These are phyloP conservation scores for Thamnophis elegans DNA, from an alignment of 2,797 vertebrate species.

Conservation along the genomic window DNA sequence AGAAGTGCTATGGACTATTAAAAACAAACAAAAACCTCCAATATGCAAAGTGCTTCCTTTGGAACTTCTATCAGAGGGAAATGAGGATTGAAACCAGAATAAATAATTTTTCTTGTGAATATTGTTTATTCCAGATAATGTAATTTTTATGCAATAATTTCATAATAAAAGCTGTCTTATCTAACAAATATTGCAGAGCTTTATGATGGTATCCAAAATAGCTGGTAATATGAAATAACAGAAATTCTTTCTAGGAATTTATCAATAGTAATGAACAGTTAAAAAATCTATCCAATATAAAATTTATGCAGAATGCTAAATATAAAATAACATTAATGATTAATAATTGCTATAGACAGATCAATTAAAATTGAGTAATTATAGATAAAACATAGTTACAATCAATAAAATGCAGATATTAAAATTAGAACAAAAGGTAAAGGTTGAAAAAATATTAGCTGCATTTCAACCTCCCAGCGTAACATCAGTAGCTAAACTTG, in stretches of 20 bases:
- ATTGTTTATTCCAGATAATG: too few relatives aligned
- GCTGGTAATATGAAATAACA: neutral
- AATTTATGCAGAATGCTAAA: constrained; percentile 1
- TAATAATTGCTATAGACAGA: neutral
- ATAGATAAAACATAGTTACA: neutral
- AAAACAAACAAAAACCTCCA: neutral
- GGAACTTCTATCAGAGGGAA: neutral
- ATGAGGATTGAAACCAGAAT: neutral
- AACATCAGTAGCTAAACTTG: neutral
- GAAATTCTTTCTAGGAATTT: constrained; percentile 29
- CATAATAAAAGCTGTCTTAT: neutral
- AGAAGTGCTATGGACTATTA: neutral
- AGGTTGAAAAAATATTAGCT: neutral
- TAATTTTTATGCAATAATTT: neutral
- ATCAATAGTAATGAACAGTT: neutral
- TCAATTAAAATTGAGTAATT: neutral
- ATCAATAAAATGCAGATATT: constrained; percentile 11
- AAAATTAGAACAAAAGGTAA: neutral
- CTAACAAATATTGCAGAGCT: neutral
- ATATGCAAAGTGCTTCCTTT: neutral
- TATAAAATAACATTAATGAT: neutral
- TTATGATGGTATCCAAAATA: constrained; percentile 6
- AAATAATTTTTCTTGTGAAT: neutral
- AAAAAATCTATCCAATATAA: constrained; percentile 35
- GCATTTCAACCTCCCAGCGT: neutral